Evolutionary conservation across 2,888 invertebrate genomes (phyloP), one percentile per base, ranked within the genome.

Genomic region (Bellardia bayeri): DNA sequence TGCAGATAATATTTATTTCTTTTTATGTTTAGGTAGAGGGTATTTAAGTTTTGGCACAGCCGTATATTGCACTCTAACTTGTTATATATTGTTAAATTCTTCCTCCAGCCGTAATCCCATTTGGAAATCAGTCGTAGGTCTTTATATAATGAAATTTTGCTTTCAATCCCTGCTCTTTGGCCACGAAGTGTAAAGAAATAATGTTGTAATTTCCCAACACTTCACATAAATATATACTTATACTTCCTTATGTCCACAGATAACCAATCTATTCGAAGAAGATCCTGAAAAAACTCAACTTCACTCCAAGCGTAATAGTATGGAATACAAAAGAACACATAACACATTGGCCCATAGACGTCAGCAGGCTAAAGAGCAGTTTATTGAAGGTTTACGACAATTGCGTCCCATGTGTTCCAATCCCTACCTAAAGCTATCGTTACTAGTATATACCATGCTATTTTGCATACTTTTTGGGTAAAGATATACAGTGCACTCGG

Each of bases 401-500:
- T 93, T 96, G 82, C 94, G 94, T n/a, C 96, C 96, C 0, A 93
- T 97, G 84, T 96, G 96, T 92, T 93, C 91, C n/a, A 94, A 95
- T 0, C 96, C 96, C 0, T 94, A 96, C 91, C 89, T 95, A 16
- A 92, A 93, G 0, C 95, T 95, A 91, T 94, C 97, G 5, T 81
- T 95, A 3, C 94, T 96, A 23, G 95, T 96, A 61, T 96, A 96
- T 88, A 90, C 94, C 4, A 95, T 96, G 80, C 95, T 96, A 90
- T 95, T 95, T 91, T 94, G 95, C 54, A 94, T 95, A 71, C 95
- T 96, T 91, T 94, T 96, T 91, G 95, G 96, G 96, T 96, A 94
- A 94, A 45, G 45, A 11, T 9, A 94, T 56, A 78, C 23, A 23
- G 23, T 23, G 23, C 23, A n/a, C 14, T 14, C 51, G 2, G 23